phyloP scores from a whole-genome alignment of 2,113 vertebrate species.

The human region DNA sequence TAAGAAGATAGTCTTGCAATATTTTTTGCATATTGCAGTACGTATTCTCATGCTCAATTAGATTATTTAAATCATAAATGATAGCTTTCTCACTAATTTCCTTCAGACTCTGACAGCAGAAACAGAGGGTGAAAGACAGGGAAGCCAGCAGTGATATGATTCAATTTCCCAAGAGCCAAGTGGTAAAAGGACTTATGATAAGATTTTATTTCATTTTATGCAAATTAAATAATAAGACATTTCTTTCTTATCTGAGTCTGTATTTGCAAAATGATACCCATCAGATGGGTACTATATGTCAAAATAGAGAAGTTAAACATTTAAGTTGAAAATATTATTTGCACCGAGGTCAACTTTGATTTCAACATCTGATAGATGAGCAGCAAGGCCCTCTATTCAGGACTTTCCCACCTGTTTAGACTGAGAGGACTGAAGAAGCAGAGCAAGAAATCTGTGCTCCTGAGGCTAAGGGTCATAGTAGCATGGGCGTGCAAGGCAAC shows the following conservation, averaged over 20 bases:
- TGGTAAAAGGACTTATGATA: neutral
- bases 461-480: neutral
- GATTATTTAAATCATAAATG: neutral
- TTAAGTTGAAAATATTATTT: neutral
- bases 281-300: neutral
- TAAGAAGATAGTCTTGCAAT: neutral
- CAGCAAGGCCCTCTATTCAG: neutral
- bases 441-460: neutral
- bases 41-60: neutral
- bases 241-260: neutral
- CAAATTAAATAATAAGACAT: neutral
- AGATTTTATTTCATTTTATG: neutral
- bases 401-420: neutral
- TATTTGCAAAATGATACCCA: neutral
- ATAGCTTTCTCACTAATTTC: neutral
- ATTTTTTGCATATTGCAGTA: neutral
- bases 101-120: neutral
- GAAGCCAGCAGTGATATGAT: neutral
- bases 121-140: neutral
- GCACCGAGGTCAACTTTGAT: neutral
- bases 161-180: neutral
- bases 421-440: neutral
- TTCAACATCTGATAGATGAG: neutral
- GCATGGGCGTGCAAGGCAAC: neutral
- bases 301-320: neutral